Evolutionary conservation across 2,113 vertebrate species (phyloP), one percentile per base, ranked within the genome.

Genomic region (Syngnathus typhle): DNA sequence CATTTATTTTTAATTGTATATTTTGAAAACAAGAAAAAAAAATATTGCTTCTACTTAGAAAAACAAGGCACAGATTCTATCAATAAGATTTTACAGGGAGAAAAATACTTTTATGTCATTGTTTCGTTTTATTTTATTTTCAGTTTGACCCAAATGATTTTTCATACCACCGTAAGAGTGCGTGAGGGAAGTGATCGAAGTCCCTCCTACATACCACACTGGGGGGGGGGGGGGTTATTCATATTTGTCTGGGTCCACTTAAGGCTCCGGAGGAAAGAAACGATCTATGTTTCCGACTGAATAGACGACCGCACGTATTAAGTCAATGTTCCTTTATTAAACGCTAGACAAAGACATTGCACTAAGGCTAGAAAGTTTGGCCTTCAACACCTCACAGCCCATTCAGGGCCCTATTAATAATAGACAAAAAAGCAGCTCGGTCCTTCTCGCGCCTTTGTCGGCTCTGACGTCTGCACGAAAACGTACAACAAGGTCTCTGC

Each of bases 281-380:
- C 81, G 69, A 82, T 84, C 85, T 68, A 68, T 67, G 72, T 67
- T 71, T 83, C 74, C 75, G 73, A 82, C 79, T 80, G 84, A 90
- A 74, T 80, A 75, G 73, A 82, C 36, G 79, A 82, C 87, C 76
- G 44, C 87, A 86, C 80, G 85, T 85, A 77, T 73, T 70, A 68
- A 80, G 75, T 88, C 86, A 83, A 87, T 88, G 85, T 73, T 63
- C 66, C 65, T 66, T 82, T 74, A 83, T 88, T 85, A 91, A 89
- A 85, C 79, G 1, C 43, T n/a, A 52, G 71, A 88, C 86, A 90
- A 89, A 86, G 75, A 78, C 73, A 71, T 81, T 68, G 37, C 75
- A 76, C 69, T 60, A 74, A 82, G 64, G 78, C 71, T 75, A 75
- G 75, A 80, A 80, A 75, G 83, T 71, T 72, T 88, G 87, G 88